These are phyloP conservation scores for Tachuris rubrigastra DNA, from an alignment of 2,113 vertebrate species.

Conservation along the genomic window DNA sequence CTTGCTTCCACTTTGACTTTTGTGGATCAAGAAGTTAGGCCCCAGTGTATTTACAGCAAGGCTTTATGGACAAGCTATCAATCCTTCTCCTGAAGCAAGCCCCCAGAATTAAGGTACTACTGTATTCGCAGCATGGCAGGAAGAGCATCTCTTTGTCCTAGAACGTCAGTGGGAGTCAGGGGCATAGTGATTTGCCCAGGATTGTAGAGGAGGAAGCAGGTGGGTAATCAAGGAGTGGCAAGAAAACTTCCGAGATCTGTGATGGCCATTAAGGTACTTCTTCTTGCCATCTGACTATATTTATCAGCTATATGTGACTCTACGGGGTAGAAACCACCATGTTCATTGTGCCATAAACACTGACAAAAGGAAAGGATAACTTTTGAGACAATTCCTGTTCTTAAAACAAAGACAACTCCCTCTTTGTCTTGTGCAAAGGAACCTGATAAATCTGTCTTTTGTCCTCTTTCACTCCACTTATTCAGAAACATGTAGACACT, in stretches of 20 bases:
- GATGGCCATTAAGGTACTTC: neutral
- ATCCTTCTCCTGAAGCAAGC: neutral
- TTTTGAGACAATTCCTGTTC: neutral
- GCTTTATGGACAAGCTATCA: neutral
- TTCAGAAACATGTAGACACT: neutral
- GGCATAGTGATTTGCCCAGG: neutral
- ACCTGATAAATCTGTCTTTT: neutral
- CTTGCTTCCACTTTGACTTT: neutral
- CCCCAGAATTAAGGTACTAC: neutral
- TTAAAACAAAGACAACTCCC: neutral
- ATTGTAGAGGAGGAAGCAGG: neutral
- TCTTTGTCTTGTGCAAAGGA: neutral
- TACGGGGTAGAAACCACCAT: neutral
- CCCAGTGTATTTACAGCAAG: rapidly evolving
- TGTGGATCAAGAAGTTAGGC: neutral
- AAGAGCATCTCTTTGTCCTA: neutral
- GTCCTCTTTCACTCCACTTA: neutral
- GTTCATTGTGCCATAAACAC: neutral
- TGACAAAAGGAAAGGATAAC: neutral
- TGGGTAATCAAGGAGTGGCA: neutral
- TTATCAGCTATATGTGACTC: neutral
- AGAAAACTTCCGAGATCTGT: neutral
- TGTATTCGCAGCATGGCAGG: neutral
- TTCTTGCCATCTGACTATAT: neutral
- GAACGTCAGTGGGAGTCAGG: neutral